Percentiles rank a stretch among this genome's conserved stretches.
phyloP scores from a whole-genome alignment of 2,888 invertebrate species.

The Caenorhabditis sp. region DNA sequence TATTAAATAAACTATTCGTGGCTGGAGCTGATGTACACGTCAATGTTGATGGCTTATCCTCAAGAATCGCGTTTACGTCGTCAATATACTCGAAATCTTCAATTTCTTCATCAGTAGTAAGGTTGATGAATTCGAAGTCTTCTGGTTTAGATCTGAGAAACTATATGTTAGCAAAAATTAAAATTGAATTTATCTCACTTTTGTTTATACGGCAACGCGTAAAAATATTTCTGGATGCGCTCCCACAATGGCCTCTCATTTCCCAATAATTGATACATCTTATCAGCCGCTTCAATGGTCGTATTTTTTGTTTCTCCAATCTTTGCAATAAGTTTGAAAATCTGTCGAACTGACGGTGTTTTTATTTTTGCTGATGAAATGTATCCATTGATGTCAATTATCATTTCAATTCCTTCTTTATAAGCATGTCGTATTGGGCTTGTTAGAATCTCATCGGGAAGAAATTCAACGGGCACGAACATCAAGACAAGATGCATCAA shows the following conservation, averaged over 20 bases:
- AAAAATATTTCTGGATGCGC: conserved; percentile 16
- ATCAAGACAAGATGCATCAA: conserved; percentile 13
- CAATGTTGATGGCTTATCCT: no score
- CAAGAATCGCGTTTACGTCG: background rate
- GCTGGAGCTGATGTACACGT: background rate
- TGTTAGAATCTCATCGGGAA: conserved; percentile 7
- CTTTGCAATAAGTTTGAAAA: conserved; percentile 11
- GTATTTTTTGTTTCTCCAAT: background rate
- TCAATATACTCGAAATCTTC: conserved; percentile 15
- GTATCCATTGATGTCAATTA: conserved; percentile 27
- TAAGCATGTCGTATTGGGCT: conserved; percentile 3
- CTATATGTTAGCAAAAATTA: no score
- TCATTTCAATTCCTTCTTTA: conserved; percentile 30
- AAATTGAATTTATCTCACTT: background rate
- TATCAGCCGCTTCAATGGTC: conserved; percentile 11
- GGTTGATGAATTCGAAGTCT: conserved; percentile 27
- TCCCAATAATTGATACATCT: conserved; percentile 18
- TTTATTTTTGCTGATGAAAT: conserved; percentile 11
- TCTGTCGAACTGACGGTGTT: conserved; percentile 8
- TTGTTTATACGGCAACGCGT: conserved; percentile 8
- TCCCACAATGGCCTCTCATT: conserved; percentile 37
- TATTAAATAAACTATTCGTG: conserved; percentile 4
- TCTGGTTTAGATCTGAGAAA: conserved; percentile 10
- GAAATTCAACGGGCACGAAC: conserved; percentile 14
- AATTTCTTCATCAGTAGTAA: conserved; percentile 14